Percentiles rank a stretch among this genome's conserved stretches.
Conservation (phyloP, 1,140 invertebrate genomes). For the Drosophila busckii region DNA sequence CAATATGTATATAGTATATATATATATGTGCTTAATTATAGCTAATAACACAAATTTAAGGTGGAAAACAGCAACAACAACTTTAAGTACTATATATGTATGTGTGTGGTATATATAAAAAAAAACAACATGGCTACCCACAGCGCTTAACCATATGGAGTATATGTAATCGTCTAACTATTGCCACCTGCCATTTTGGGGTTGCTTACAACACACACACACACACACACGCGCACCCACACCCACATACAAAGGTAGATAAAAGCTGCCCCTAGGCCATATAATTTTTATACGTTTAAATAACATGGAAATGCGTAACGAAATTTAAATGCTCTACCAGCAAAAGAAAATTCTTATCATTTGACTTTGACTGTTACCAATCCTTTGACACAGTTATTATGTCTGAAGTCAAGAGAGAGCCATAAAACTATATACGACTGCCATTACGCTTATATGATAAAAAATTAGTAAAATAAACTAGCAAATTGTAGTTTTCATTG, state of each 20-base stretch:
- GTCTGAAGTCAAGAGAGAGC: neutral
- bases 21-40: slow-evolving; percentile 42
- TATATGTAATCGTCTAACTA: slow-evolving; percentile 47
- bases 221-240: slow-evolving; percentile 7
- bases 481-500: slow-evolving; percentile 76
- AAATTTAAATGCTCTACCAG: slow-evolving; percentile 9
- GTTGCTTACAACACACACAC: slow-evolving; percentile 38
- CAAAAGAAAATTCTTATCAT: too few species aligned
- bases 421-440: slow-evolving; percentile 26
- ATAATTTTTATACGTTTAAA: slow-evolving; percentile 45
- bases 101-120: slow-evolving; percentile 37
- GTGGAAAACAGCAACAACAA: slow-evolving; percentile 4
- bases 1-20: slow-evolving; percentile 25
- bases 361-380: neutral
- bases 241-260: slow-evolving; percentile 35
- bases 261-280: slow-evolving; percentile 58
- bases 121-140: slow-evolving; percentile 55
- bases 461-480: slow-evolving; percentile 60
- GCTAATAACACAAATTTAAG: slow-evolving; percentile 28
- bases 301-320: neutral
- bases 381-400: slow-evolving; percentile 19
- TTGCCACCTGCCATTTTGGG: slow-evolving; percentile 71
- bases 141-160: slow-evolving; percentile 23
- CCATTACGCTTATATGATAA: slow-evolving; percentile 45
- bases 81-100: too few species aligned